A percentile compares a stretch with the other conserved stretches of the same genome.
Conservation (phyloP, 1,140 invertebrate genomes). For the Lethrus apterus region DNA sequence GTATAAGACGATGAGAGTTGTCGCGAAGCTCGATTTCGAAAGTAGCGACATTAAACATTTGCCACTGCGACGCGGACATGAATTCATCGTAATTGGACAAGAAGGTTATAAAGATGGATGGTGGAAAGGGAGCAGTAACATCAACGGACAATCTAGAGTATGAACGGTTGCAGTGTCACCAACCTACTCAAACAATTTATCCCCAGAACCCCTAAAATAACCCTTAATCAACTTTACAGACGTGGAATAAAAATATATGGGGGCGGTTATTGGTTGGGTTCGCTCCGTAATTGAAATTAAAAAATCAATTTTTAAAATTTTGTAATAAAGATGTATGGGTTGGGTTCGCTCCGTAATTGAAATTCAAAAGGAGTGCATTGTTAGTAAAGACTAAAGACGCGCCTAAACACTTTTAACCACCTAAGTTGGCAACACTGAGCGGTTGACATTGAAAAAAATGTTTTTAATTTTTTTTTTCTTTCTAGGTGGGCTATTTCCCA, state of each 20-base stretch:
- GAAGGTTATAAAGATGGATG: slow-evolving; percentile 35
- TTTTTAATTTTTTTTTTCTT: slow-evolving; percentile 34
- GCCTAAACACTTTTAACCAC: no score
- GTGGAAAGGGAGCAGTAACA: slow-evolving; percentile 30
- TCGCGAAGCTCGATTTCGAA: slow-evolving; percentile 68
- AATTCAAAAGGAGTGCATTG: no score
- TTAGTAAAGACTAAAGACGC: no score
- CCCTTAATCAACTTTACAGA: slow-evolving; percentile 22
- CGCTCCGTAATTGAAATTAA: neutral
- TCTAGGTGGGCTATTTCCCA: slow-evolving; percentile 28
- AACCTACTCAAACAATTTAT: no score
- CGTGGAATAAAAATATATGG: slow-evolving; percentile 30
- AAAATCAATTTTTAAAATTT: neutral
- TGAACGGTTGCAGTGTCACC: no score
- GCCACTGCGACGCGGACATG: slow-evolving; percentile 66
- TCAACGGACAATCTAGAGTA: slow-evolving; percentile 21
- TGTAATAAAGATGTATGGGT: no score
- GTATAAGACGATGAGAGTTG: slow-evolving; percentile 63
- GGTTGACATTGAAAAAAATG: no score
- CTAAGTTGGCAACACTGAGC: no score
- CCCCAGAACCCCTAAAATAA: neutral
- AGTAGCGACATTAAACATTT: slow-evolving; percentile 69
- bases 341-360: no score
- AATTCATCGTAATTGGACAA: slow-evolving; percentile 45
- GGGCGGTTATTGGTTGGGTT: neutral